Percentiles rank a stretch among this genome's conserved stretches.
These are phyloP conservation scores for Malurus elegans DNA, from an alignment of 2,113 vertebrate species.

Conservation along the genomic window DNA sequence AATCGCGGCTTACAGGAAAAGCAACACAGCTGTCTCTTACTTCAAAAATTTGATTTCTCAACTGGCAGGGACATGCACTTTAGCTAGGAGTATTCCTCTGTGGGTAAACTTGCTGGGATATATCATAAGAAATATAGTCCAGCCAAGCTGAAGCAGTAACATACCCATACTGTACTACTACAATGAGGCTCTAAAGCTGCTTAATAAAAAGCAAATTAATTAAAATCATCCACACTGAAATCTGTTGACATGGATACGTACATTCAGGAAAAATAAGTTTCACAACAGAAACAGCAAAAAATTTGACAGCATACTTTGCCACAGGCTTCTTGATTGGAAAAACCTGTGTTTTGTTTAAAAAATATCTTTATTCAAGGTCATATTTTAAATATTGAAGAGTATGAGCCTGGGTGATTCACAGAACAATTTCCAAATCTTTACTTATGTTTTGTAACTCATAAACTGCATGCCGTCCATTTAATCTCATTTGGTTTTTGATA, in stretches of 20 bases:
- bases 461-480: not conserved
- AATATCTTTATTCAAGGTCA: not conserved
- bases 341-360: not conserved
- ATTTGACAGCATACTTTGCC: not conserved
- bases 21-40: not conserved
- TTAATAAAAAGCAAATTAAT: not conserved
- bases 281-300: not conserved
- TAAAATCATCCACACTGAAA: not conserved
- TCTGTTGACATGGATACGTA: not conserved
- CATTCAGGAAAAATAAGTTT: not conserved
- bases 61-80: not conserved
- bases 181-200: not conserved
- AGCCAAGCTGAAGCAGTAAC: not conserved
- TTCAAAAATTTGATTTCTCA: not conserved
- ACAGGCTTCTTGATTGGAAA: not conserved
- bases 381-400: not conserved
- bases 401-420: not conserved
- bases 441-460: not conserved
- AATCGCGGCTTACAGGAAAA: not conserved
- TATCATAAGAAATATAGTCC: not conserved
- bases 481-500: not conserved
- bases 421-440: not conserved
- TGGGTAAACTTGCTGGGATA: not conserved
- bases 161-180: not conserved
- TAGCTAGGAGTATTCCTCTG: not conserved